Evolutionary conservation across 30 jellyfish, hydroid and myxozoan genomes (phyloP), one percentile per base, ranked within the genome.

Genomic region (Turritopsis dohrnii): DNA sequence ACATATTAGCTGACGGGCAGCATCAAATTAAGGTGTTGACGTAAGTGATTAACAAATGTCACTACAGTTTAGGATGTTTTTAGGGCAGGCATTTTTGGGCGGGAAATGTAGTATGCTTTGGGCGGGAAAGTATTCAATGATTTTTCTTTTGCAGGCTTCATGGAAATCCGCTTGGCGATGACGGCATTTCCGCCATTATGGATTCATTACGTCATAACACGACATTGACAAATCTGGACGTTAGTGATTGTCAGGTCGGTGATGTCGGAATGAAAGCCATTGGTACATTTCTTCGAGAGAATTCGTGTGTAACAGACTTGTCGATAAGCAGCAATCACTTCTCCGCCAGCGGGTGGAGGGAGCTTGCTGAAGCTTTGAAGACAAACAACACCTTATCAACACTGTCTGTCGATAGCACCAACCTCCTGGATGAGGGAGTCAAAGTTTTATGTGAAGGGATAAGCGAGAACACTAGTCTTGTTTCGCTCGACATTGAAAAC

Each of bases 131-230:
- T n/a, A n/a, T n/a, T n/a, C n/a, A n/a, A n/a, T n/a, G n/a, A n/a
- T 69, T 69, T 69, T 23, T 74, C 16, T 16, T 8, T 76, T 53
- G 1, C 23, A 89, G 96, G 93, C 85, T 89, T 30, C 89, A 89
- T 74, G 96, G 96, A 1, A 89, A 89, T 81, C 84, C 81, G 3
- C 88, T 89, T 0, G 93, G 93, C n/a, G 93, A 89, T 66, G 94
- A 89, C 18, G 96, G 96, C 26, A 81, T 84, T 79, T 53, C 84
- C 0, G 71, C 82, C 75, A 53, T 89, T 28, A 81, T 84, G 25
- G 89, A 84, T 13, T 89, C 93, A 66, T 69, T 89, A 28, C 41
- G 66, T 25, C 85, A 85, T 8, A 80, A 80, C 75, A 81, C 29
- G 16, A 84, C 81, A 29, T 31, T 89, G 52, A 81, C 87, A 7